Base-by-base conservation (phyloP, 2,888 invertebrate species). In the Agriotes lineatus region DNA sequence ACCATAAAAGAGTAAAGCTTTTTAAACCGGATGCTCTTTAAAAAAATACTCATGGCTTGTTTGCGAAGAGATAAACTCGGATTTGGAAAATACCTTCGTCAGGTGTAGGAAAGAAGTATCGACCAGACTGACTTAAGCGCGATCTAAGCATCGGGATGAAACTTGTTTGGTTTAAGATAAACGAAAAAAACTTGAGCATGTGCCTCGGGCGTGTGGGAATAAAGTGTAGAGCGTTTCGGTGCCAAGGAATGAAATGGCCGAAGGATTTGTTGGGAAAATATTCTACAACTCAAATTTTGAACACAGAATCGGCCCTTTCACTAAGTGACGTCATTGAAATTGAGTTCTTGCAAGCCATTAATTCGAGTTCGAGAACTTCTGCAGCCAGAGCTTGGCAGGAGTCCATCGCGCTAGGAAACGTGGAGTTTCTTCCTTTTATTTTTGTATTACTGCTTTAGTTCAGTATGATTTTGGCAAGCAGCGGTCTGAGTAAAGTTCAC, bases 121-220 rank as follows among this genome's bases (percentile, higher is more conserved):
- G 64, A 48, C 39, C 45, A 30, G 20, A 45, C 57, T 57, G 57
- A 64, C 64, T 64, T 48, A 44, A 42, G 42, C 16, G 19, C 20
- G 60, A 62, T 67, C 70, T 58, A 67, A 67, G 59, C 67, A 56
- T 59, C 67, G 70, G 70, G 71, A 73, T 74, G 72, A 67, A 75
- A 75, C 74, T 71, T 57, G 75, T 75, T 75, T 74, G 73, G 74
- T 68, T 70, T 67, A 70, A 65, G 59, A 70, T 72, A 68, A 70
- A 69, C 66, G 69, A 72, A 74, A 70, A 76, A 75, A 76, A 75
- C 72, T 70, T 71, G 72, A 71, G 67, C 72, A 72, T 71, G 69
- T 69, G 74, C 74, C 72, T 61, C 67, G 60, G 73, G 74, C 73
- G 65, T 72, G 73, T 42, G 64, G 67, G 72, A 71, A 73, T 67